Evolutionary conservation across 2,113 vertebrate species (phyloP), one percentile per base, ranked within the genome.

Genomic region (Urocitellus parryii): DNA sequence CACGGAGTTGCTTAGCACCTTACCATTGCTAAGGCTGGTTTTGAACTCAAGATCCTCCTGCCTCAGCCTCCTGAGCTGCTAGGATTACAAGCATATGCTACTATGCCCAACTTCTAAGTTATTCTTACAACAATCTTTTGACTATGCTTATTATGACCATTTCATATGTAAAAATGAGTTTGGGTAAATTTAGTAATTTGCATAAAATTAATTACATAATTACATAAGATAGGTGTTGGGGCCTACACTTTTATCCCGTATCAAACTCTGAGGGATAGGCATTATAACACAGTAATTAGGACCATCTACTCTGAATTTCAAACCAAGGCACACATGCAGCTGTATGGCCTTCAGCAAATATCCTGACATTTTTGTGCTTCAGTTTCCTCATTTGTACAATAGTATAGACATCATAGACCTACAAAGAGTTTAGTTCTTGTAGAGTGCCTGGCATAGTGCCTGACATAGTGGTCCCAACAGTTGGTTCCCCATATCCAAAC

Each of bases 121-220:
- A 96, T 32, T 58, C 27, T 83, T 70, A 83, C 17, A 82, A 70
- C 25, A 72, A 53, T 9, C 48, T 78, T 70, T 37, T 80, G 63
- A 68, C 37, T 48, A 20, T 42, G 17, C 11, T 90, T 87, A 73
- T 67, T 53, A 92, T 27, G 25, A 61, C 67, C 4, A 56, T 91
- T 84, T 79, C 77, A 92, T 9, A 74, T 34, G 53, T 45, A 77
- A 92, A 32, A 78, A 37, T 74, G 80, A 88, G 9, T 37, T 80
- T 74, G 63, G 56, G 25, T 20, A 84, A 83, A 93, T 79, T 67
- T 68, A 86, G 37, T 42, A 42, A 92, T 91, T 74, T 91, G 4
- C 27, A 88, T 18, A 74, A 82, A 63, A 27, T 67, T 51, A 79
- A 51, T 51, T 51, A 37, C 0, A 88, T 42, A 32, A 81, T 45